phyloP scores from a whole-genome alignment of 2,797 vertebrate genomes.

The Craterocephalus amniculus region DNA sequence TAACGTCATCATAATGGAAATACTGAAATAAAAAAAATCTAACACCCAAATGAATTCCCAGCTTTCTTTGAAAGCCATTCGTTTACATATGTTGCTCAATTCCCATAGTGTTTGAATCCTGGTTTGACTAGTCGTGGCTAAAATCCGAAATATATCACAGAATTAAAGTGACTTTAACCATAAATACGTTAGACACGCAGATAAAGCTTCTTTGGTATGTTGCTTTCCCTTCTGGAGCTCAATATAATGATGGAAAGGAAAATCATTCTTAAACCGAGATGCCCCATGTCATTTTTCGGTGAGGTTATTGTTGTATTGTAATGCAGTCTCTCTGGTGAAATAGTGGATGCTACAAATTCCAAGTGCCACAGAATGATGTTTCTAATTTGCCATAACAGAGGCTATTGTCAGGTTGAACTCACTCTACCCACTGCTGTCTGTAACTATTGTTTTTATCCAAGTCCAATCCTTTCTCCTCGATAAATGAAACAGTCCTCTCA shows the following conservation, averaged over 20 bases:
- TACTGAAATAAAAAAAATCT: conserved; percentile 37
- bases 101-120: conserved; percentile 12
- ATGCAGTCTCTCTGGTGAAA: conserved; percentile 27
- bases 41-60: conserved; percentile 36
- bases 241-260: conserved; percentile 12
- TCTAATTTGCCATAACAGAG: conserved; percentile 20
- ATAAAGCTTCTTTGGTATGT: conserved; percentile 11
- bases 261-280: conserved; percentile 16
- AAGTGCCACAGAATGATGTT: conserved; percentile 24
- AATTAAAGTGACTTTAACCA: conserved; percentile 9
- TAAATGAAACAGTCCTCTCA: conserved; percentile 14
- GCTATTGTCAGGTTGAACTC: conserved; percentile 26
- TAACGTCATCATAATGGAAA: conserved; percentile 30
- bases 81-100: conserved; percentile 29
- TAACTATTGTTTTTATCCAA: conserved; percentile 21
- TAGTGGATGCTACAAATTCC: conserved; percentile 10
- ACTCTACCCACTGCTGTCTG: neutral
- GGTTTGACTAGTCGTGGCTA: neutral
- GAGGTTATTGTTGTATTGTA: conserved; percentile 23
- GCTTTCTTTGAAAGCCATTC: conserved; percentile 22
- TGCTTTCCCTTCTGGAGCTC: conserved; percentile 11
- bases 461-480: conserved; percentile 15
- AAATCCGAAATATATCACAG: conserved; percentile 30
- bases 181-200: conserved; percentile 9
- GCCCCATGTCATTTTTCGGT: conserved; percentile 21